A percentile compares a stretch with the other conserved stretches of the same genome.
Evolutionary conservation across 1,140 invertebrate genomes (phyloP).

Genomic region (Aphelinus certus): DNA sequence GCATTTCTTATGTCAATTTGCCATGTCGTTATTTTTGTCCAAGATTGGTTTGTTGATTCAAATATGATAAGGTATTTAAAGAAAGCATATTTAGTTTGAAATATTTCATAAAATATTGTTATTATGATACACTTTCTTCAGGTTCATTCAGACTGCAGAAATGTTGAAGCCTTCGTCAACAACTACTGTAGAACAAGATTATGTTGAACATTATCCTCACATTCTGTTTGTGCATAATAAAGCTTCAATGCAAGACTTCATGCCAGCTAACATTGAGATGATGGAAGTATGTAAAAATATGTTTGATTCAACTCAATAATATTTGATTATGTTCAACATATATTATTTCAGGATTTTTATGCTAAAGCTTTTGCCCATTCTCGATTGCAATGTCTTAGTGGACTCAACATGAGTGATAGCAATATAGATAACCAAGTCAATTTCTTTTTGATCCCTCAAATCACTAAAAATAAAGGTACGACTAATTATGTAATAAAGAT

Average conservation of each 20-base stretch:
- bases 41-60: conserved; percentile 87
- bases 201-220: conserved; percentile 79
- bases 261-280: conserved; percentile 69
- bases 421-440: conserved; percentile 73
- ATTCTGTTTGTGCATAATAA: conserved; percentile 82
- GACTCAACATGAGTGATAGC: conserved; percentile 70
- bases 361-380: conserved; percentile 76
- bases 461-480: conserved; percentile 68
- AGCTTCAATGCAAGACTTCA: conserved; percentile 76
- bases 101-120: conserved; percentile 10
- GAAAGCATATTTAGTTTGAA: conserved; percentile 2
- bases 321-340: conserved; percentile 27
- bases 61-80: conserved; percentile 72
- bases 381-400: conserved; percentile 75
- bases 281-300: conserved; percentile 69
- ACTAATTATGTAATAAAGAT: conserved; percentile 21
- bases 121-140: conserved; percentile 54
- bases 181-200: conserved; percentile 72
- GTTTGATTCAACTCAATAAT: conserved; percentile 44
- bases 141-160: conserved; percentile 84
- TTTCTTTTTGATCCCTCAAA: conserved; percentile 76
- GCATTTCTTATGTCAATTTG: conserved; percentile 89
- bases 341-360: conserved; percentile 67
- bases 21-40: conserved; percentile 84
- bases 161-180: conserved; percentile 85